These are phyloP conservation scores for Actenoides lindsayi DNA, from an alignment of 2,113 vertebrate species.

Conservation along the genomic window DNA sequence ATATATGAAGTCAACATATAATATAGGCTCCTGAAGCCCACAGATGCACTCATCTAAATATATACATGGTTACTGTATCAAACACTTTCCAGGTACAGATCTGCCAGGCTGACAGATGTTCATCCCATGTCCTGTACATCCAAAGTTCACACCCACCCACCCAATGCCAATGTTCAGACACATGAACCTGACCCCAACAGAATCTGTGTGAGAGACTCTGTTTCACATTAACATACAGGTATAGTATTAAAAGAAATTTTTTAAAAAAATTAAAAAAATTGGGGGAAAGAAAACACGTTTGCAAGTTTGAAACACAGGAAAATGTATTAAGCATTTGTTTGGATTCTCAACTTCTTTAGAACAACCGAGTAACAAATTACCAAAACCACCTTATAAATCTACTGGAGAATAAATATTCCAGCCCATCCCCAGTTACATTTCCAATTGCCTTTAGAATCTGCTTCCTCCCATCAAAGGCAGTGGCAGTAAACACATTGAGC, in stretches of 20 bases:
- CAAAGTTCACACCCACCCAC: not conserved
- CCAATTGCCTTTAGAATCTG: not conserved
- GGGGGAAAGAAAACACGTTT: not conserved
- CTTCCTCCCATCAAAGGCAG: not conserved
- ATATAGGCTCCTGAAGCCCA: not conserved
- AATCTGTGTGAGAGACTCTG: not conserved
- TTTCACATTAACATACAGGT: not conserved
- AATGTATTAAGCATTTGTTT: not conserved
- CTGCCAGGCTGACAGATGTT: not conserved
- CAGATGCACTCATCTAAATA: not conserved
- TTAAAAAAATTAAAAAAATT: accelerated
- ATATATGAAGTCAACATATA: not conserved
- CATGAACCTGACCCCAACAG: not conserved
- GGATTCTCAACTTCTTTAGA: not conserved
- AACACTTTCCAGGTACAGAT: not conserved
- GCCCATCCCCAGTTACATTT: not conserved
- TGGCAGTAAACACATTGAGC: not conserved
- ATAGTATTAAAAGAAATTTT: not conserved
- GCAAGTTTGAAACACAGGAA: not conserved
- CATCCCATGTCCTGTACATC: not conserved
- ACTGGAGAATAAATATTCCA: not conserved
- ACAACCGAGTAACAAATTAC: not conserved
- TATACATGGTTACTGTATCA: not conserved
- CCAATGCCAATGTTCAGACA: not conserved
- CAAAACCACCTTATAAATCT: not conserved